These are phyloP conservation scores for Tineola bisselliella DNA, from an alignment of 2,888 invertebrate species.

Conservation along the genomic window DNA sequence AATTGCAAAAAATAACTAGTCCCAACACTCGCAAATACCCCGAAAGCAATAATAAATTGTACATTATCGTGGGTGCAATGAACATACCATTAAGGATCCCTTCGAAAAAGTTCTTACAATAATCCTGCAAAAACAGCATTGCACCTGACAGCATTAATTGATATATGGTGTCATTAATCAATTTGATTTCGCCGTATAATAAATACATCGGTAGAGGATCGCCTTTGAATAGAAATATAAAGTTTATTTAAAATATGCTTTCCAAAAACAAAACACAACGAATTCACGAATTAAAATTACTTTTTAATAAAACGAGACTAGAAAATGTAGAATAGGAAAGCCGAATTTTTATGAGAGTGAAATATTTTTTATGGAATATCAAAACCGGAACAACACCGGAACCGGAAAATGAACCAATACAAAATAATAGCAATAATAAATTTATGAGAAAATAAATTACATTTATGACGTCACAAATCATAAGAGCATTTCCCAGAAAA, in stretches of 20 bases:
- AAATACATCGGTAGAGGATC: too few species aligned
- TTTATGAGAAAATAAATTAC: not conserved
- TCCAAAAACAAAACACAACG: too few species aligned
- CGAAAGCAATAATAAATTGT: too few species aligned
- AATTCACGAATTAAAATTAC: too few species aligned
- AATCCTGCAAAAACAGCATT: conserved; percentile 35
- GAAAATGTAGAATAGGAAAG: too few species aligned
- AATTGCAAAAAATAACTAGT: too few species aligned
- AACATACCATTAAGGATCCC: not conserved
- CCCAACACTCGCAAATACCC: too few species aligned
- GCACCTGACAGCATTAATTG: conserved; percentile 59
- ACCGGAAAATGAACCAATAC: not conserved
- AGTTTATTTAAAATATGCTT: too few species aligned
- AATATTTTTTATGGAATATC: not conserved
- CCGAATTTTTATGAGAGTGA: not conserved
- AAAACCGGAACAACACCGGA: not conserved
- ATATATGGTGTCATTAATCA: conserved; percentile 57
- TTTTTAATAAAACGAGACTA: too few species aligned
- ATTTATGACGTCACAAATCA: not conserved
- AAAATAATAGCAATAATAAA: not conserved
- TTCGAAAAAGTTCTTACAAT: not conserved
- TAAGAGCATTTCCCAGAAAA: not conserved
- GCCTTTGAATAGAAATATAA: too few species aligned
- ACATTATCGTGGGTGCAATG: too few species aligned
- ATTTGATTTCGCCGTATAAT: conserved; percentile 22